These are phyloP conservation scores for Ypsolopha scabrella DNA, from an alignment of 2,888 invertebrate genomes.

Conservation along the genomic window DNA sequence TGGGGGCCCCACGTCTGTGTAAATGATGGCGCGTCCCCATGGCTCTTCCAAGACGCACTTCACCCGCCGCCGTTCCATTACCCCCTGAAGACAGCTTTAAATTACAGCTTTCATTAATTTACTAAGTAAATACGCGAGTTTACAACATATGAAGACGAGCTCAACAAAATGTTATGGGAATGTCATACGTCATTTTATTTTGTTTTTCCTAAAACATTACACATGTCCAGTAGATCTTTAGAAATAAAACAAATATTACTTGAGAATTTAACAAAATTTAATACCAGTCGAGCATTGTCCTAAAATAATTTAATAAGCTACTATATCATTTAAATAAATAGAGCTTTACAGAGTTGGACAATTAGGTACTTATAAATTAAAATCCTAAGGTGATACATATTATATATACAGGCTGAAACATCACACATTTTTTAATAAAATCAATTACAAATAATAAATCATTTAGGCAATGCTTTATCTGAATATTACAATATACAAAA, in stretches of 20 bases:
- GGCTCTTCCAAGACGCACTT: too few relatives aligned
- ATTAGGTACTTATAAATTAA: neutral
- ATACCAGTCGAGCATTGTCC: constrained; percentile 32
- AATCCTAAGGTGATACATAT: neutral
- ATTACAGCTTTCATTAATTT: too few relatives aligned
- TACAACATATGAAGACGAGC: too few relatives aligned
- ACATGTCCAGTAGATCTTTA: too few relatives aligned
- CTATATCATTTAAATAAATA: constrained; percentile 1
- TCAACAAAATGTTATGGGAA: too few relatives aligned
- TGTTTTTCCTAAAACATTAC: too few relatives aligned
- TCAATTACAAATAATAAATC: neutral
- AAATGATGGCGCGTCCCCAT: too few relatives aligned
- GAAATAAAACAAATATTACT: neutral
- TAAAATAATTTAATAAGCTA: constrained; percentile 3
- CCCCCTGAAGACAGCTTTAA: too few relatives aligned
- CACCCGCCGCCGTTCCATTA: too few relatives aligned
- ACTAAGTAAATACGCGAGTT: too few relatives aligned
- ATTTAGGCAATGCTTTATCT: constrained; percentile 11
- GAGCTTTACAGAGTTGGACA: neutral
- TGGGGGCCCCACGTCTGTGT: too few relatives aligned
- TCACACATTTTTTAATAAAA: neutral
- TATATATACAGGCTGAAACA: neutral
- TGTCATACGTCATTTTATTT: too few relatives aligned
- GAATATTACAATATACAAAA: constrained; percentile 12
- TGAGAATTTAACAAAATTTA: constrained; percentile 25